phyloP scores from a whole-genome alignment of 2,888 invertebrate genomes.

The Sylvicola cinctus region DNA sequence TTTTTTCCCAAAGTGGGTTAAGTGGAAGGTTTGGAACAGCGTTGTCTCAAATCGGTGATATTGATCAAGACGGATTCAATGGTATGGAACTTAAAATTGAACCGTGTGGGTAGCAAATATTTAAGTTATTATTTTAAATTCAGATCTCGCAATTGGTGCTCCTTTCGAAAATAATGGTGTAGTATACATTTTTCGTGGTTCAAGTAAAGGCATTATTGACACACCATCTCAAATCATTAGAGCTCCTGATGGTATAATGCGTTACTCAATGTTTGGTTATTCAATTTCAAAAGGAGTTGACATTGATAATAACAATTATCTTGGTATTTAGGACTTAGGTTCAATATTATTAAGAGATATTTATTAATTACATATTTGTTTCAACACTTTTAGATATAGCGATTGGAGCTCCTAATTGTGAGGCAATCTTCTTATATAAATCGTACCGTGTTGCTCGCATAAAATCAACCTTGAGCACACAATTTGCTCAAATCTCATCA shows the following conservation, averaged over 20 bases:
- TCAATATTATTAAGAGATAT: not conserved
- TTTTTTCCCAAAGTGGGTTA: slow-evolving; percentile 14
- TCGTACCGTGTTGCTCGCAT: slow-evolving; percentile 27
- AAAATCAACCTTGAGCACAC: no score
- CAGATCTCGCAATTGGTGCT: slow-evolving; percentile 46
- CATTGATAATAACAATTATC: slow-evolving; percentile 22
- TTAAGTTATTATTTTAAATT: slow-evolving; percentile 5
- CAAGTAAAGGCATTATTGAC: slow-evolving; percentile 18
- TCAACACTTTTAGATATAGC: slow-evolving; percentile 20
- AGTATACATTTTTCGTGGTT: slow-evolving; percentile 37
- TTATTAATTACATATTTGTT: slow-evolving; percentile 2
- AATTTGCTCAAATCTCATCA: no score
- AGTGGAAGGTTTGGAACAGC: slow-evolving; percentile 21
- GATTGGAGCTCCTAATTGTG: slow-evolving; percentile 27
- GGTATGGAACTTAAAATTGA: slow-evolving; percentile 27
- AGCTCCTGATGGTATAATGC: slow-evolving; percentile 12
- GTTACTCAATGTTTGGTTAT: slow-evolving; percentile 21
- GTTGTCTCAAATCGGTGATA: slow-evolving; percentile 29
- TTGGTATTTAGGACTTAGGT: not conserved
- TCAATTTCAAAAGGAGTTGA: slow-evolving; percentile 27
- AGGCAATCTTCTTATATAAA: slow-evolving; percentile 23
- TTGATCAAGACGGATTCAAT: slow-evolving; percentile 45
- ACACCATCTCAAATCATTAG: slow-evolving; percentile 24
- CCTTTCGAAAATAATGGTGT: slow-evolving; percentile 38
- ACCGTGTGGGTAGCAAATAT: not conserved